Percentiles rank a stretch among this genome's conserved stretches.
phyloP scores from a whole-genome alignment of 2,113 vertebrate genomes.

The Nothobranchius kuhntae region DNA sequence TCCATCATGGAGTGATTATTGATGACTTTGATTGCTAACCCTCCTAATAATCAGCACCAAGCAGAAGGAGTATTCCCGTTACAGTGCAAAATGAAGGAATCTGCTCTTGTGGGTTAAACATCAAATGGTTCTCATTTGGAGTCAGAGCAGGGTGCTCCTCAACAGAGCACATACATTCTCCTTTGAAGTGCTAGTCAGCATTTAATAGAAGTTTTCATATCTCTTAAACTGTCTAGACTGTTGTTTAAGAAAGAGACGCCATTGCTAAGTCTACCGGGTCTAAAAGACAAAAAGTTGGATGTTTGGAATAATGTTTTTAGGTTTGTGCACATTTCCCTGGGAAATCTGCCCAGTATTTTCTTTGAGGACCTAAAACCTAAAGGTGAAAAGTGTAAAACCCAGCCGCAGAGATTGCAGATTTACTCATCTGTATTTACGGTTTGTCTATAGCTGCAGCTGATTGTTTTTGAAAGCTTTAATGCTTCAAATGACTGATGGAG shows the following conservation, averaged over 20 bases:
- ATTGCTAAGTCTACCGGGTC: neutral
- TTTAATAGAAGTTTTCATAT: constrained; percentile 34
- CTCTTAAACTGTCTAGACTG: constrained; percentile 26
- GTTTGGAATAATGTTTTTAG: too few relatives aligned
- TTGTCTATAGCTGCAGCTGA: constrained; percentile 30
- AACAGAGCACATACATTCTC: constrained; percentile 1
- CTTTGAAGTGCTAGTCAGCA: constrained; percentile 41
- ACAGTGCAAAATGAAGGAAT: constrained; percentile 29
- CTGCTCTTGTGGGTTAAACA: constrained; percentile 37
- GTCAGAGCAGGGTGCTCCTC: constrained; percentile 17
- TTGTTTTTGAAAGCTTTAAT: constrained; percentile 44
- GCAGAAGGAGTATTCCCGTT: constrained; percentile 13
- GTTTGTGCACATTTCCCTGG: neutral
- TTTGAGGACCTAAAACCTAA: neutral
- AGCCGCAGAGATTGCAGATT: neutral
- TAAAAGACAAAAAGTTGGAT: constrained; percentile 5
- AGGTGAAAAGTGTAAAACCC: neutral
- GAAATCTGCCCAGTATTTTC: neutral
- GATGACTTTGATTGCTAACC: constrained; percentile 26
- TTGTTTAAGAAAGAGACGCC: constrained; percentile 13
- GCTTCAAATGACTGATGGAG: constrained; percentile 37
- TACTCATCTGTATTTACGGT: too few relatives aligned
- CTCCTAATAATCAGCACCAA: constrained; percentile 31
- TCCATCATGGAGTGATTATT: constrained; percentile 8
- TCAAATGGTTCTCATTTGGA: constrained; percentile 51